Conservation (phyloP, 2,113 vertebrate species). For the Turdus rufiventris region DNA sequence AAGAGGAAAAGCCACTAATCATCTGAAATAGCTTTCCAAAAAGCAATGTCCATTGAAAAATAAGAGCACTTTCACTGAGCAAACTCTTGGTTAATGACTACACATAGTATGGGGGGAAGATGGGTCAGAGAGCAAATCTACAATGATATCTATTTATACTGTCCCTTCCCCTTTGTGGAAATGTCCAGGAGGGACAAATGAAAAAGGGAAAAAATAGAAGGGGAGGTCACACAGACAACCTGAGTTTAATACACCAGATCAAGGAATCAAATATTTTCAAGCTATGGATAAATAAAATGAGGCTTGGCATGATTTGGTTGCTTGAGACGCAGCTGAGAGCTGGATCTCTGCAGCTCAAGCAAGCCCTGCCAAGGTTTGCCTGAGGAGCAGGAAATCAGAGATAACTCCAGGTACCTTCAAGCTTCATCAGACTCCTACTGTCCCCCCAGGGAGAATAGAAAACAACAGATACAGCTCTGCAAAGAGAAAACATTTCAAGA, state of each 20-base stretch:
- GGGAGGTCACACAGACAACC: neutral
- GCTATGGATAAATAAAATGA: neutral
- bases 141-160: neutral
- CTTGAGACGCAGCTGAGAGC: neutral
- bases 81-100: neutral
- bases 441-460: neutral
- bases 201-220: neutral
- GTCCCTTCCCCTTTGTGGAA: neutral
- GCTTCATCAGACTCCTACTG: neutral
- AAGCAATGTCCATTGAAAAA: neutral
- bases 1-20: neutral
- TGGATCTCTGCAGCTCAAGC: neutral
- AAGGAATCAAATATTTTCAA: neutral
- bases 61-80: neutral
- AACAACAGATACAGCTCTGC: neutral
- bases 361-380: neutral
- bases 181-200: neutral
- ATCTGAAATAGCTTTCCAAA: neutral
- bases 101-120: too few relatives aligned
- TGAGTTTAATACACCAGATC: neutral
- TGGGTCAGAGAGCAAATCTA: neutral
- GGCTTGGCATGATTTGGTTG: neutral
- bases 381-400: neutral
- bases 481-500: conserved; percentile 12
- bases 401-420: conserved; percentile 30